Conservation (phyloP, 2,888 invertebrate species). For the Drosophila meridiana region DNA sequence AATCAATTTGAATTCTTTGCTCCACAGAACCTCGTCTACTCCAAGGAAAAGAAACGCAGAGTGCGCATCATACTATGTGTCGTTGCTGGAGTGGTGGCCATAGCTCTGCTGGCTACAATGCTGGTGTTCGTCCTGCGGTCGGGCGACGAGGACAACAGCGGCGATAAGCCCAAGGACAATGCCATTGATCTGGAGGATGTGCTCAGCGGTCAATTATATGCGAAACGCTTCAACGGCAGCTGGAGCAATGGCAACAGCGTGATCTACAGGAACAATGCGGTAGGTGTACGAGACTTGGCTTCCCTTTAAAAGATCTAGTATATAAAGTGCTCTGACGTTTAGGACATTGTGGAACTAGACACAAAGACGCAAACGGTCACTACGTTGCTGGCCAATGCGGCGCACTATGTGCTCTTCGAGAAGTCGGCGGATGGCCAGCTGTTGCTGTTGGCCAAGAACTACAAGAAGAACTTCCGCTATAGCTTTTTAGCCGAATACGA, state of each 20-base stretch:
- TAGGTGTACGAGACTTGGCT: conserved; percentile 49
- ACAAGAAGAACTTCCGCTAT: conserved; percentile 91
- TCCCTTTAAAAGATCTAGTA: not conserved
- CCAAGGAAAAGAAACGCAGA: conserved; percentile 86
- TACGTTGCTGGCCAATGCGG: conserved; percentile 60
- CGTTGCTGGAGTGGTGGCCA: conserved; percentile 86
- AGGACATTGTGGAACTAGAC: conserved; percentile 81
- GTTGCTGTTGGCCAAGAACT: conserved; percentile 88
- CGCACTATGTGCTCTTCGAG: conserved; percentile 84
- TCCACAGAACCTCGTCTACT: conserved; percentile 88
- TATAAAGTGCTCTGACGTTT: conserved; percentile 9
- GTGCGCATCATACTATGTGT: conserved; percentile 87
- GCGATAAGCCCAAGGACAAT: conserved; percentile 83
- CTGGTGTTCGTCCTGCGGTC: conserved; percentile 87
- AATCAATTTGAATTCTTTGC: not conserved
- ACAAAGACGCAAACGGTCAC: conserved; percentile 60
- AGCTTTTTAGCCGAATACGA: conserved; percentile 92
- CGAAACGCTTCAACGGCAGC: conserved; percentile 91
- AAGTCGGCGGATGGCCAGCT: conserved; percentile 89
- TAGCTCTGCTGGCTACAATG: conserved; percentile 87
- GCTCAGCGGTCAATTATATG: conserved; percentile 88
- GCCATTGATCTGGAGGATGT: conserved; percentile 88
- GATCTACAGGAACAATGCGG: conserved; percentile 86
- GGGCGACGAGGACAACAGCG: conserved; percentile 41
- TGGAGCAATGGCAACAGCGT: conserved; percentile 91